These are phyloP conservation scores for Cantharis rufa DNA, from an alignment of 2,888 invertebrate genomes.

Conservation along the genomic window DNA sequence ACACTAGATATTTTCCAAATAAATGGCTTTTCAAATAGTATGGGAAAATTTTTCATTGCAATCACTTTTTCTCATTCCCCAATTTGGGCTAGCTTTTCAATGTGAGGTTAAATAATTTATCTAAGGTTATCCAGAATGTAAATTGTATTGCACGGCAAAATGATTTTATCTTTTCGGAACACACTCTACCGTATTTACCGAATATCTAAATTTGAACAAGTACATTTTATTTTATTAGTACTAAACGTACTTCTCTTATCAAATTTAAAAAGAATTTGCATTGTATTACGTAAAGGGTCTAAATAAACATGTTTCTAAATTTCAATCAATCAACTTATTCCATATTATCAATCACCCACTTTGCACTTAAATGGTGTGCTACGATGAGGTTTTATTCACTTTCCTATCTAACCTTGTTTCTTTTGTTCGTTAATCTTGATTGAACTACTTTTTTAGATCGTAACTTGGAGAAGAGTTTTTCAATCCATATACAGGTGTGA, in stretches of 20 bases:
- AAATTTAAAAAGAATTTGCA: not conserved
- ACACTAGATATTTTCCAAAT: not conserved
- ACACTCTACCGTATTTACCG: not conserved
- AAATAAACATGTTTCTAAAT: conserved; percentile 19
- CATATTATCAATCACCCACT: conserved; percentile 41
- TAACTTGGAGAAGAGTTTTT: conserved; percentile 24
- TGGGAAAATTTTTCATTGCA: not conserved
- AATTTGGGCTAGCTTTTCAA: not conserved
- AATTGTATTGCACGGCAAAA: not conserved
- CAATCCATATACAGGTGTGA: conserved; percentile 15
- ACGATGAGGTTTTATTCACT: conserved; percentile 38
- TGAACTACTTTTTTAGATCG: conserved; percentile 40
- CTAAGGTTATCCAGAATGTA: not conserved
- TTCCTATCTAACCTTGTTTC: conserved; percentile 39
- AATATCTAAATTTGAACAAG: not conserved
- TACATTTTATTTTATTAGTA: not conserved
- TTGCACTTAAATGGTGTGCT: conserved; percentile 39
- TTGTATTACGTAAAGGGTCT: not conserved
- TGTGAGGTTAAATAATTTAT: not conserved
- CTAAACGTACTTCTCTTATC: not conserved
- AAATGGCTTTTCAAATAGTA: not conserved
- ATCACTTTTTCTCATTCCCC: not conserved
- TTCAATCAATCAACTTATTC: conserved; percentile 41
- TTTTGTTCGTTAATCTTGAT: conserved; percentile 41
- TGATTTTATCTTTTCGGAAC: not conserved